phyloP scores from a whole-genome alignment of 2,797 vertebrate species.

The Scyliorhinus canicula region DNA sequence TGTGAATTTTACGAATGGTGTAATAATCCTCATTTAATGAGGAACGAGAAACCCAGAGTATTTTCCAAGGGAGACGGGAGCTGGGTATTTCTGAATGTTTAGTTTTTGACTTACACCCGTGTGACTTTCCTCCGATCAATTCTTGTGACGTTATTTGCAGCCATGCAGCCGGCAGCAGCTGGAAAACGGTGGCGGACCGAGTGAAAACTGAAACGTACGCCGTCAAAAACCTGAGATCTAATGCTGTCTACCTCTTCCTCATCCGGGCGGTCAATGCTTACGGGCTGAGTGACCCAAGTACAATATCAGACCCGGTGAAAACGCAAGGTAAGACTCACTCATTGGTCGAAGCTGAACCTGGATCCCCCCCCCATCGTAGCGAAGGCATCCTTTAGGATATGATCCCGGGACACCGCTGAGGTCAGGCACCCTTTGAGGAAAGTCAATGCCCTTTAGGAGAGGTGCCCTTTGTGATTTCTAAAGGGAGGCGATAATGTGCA shows the following conservation, averaged over 20 bases:
- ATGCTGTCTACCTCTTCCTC: conserved; percentile 93
- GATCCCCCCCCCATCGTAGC: too few species aligned
- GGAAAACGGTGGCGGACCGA: conserved; percentile 93
- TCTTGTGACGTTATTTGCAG: conserved; percentile 56
- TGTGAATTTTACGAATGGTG: neutral
- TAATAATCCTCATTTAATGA: neutral
- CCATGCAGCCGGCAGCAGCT: conserved; percentile 93
- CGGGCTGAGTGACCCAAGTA: conserved; percentile 92
- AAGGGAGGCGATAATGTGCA: too few species aligned
- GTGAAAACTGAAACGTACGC: conserved; percentile 86
- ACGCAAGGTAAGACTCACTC: conserved; percentile 74
- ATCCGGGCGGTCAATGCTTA: conserved; percentile 94
- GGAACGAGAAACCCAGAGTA: neutral
- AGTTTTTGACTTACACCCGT: neutral
- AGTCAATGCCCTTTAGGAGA: too few species aligned
- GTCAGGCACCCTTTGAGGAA: too few species aligned
- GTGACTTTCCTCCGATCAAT: neutral
- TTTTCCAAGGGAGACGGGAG: neutral
- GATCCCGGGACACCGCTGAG: too few species aligned
- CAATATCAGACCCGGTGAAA: conserved; percentile 92
- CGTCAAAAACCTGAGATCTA: conserved; percentile 85
- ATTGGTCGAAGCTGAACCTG: neutral
- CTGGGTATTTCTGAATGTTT: neutral
- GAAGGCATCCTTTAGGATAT: too few species aligned
- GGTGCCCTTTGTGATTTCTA: too few species aligned